Conservation (phyloP, 2,797 vertebrate species). For the Australoheros facetus region DNA sequence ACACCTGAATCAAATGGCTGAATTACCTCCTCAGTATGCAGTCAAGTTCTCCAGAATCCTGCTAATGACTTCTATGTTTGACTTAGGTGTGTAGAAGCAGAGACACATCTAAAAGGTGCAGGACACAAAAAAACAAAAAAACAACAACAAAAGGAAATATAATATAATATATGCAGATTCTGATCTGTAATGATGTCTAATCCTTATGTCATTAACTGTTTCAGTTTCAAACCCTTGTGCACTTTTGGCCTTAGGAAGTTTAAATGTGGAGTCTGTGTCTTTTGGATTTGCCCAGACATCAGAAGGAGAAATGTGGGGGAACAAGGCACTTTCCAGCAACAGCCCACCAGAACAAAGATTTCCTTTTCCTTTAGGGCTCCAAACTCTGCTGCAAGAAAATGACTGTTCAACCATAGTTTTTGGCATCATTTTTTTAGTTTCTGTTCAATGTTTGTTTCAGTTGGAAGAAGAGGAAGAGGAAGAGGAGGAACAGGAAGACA, state of each 20-base stretch:
- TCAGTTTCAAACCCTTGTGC: no score
- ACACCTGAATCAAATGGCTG: no score
- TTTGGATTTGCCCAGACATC: neutral
- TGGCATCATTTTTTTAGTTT: neutral
- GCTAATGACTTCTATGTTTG: no score
- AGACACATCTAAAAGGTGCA: no score
- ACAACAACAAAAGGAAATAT: neutral
- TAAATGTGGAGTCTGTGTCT: neutral
- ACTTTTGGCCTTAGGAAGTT: neutral
- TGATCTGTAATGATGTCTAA: neutral
- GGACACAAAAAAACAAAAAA: no score
- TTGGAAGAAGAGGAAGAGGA: conserved; percentile 89
- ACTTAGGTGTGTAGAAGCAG: no score
- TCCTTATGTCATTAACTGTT: no score
- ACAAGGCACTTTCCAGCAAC: neutral
- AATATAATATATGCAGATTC: neutral
- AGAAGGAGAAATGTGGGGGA: neutral
- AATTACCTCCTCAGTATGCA: no score
- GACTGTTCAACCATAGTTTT: neutral
- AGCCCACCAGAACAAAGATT: neutral
- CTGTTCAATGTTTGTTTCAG: conserved; percentile 69
- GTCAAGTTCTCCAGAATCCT: no score
- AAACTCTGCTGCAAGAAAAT: neutral
- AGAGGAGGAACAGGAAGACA: conserved; percentile 86
- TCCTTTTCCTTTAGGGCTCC: no score